A percentile compares a stretch with the other conserved stretches of the same genome.
Conservation (phyloP, 2,797 vertebrate species). For the Bovichtus variegatus region DNA sequence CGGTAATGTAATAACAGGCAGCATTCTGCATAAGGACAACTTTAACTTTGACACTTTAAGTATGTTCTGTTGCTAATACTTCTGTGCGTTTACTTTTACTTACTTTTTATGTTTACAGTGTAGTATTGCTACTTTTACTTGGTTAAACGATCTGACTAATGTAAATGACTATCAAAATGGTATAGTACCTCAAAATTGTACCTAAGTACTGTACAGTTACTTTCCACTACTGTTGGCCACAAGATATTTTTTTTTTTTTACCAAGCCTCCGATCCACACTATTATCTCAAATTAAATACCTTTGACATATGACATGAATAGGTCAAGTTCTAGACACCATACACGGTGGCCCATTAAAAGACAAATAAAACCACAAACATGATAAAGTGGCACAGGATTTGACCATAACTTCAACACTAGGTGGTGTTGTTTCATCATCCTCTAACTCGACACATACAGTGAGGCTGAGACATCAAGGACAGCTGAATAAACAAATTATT, state of each 20-base stretch:
- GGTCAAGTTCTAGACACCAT: neutral
- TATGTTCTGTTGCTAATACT: neutral
- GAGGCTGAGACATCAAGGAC: neutral
- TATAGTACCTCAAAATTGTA: neutral
- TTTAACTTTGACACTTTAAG: neutral
- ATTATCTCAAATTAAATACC: neutral
- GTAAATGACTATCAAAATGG: too few species aligned
- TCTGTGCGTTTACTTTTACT: neutral
- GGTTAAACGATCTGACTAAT: too few species aligned
- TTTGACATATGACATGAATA: neutral
- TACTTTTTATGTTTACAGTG: too few species aligned
- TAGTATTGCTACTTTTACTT: too few species aligned
- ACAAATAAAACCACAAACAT: neutral
- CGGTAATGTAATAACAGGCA: neutral
- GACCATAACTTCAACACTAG: conserved; percentile 29
- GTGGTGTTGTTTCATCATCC: conserved; percentile 44
- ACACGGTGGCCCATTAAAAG: neutral
- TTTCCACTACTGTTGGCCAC: neutral
- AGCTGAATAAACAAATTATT: neutral
- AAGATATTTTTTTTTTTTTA: neutral
- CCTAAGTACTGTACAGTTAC: neutral
- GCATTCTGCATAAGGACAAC: neutral
- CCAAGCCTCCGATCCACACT: neutral
- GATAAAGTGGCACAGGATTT: neutral
- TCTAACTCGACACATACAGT: too few species aligned